Percentiles rank a stretch among this genome's conserved stretches.
Evolutionary conservation across 2,113 vertebrate species (phyloP).

Genomic region (Nibea albiflora): DNA sequence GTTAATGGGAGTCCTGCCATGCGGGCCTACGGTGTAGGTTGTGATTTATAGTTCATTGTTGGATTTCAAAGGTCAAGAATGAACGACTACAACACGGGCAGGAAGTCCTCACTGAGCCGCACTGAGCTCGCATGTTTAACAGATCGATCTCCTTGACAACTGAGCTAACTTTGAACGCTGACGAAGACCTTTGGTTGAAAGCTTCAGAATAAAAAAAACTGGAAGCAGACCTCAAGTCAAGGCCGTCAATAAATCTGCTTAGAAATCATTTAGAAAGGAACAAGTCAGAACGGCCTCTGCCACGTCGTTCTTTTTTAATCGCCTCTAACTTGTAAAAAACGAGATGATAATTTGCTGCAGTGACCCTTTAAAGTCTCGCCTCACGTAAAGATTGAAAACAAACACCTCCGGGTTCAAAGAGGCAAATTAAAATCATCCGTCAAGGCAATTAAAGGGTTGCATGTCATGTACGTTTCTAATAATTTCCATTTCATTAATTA

Average conservation of each 20-base stretch:
- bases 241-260: neutral
- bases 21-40: neutral
- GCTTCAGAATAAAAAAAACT: neutral
- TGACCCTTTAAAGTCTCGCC: too few relatives aligned
- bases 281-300: too few relatives aligned
- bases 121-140: neutral
- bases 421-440: neutral
- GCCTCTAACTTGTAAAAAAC: too few relatives aligned
- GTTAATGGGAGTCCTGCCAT: neutral
- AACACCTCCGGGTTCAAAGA: neutral
- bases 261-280: neutral
- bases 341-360: too few relatives aligned
- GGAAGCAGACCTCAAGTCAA: neutral
- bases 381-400: neutral
- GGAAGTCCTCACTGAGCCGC: neutral
- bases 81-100: neutral
- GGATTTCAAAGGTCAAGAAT: neutral
- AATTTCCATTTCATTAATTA: slow-evolving; percentile 31
- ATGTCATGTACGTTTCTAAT: neutral
- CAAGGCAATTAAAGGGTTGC: slow-evolving; percentile 19
- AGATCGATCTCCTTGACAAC: neutral
- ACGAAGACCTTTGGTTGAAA: neutral
- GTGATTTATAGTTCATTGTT: neutral
- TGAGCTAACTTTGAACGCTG: neutral
- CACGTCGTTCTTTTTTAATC: too few relatives aligned